Evolutionary conservation across 2,888 invertebrate species (phyloP), one percentile per base, ranked within the genome.

Genomic region (Rotaria macrura): DNA sequence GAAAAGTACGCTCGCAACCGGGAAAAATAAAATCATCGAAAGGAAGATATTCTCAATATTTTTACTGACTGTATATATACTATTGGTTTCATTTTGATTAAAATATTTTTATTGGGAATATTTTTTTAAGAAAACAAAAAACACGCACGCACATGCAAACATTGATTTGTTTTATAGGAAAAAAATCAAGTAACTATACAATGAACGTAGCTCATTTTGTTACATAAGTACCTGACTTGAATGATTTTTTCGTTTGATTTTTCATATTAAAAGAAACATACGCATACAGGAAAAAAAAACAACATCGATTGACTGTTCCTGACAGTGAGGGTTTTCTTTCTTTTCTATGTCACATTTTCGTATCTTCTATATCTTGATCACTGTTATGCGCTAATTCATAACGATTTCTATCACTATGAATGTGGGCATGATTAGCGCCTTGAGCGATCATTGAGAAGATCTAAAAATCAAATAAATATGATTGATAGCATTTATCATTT

Each of bases 311-410:
- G 65, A 65, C 29, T 65, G 65, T 34, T 65, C 65, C 34, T 4
- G 17, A 65, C 34, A 65, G 29, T 65, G 9, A 65, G 34, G 17
- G n/a, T 55, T 25, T 4, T 1, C 6, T 29, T 29, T 17, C 5
- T 29, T 17, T 10, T 65, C 14, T 65, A 5, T 65, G 40, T 74
- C 14, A 74, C 43, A 74, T 74, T 74, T 74, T 74, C 23, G 74
- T 74, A 40, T 74, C 74, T 74, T 74, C 74, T 25, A 74, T 74
- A 74, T 74, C 74, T 23, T 74, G 40, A 40, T 43, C 74, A n/a
- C 65, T 65, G 23, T 40, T 74, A 2, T 74, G 74, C 4, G 74
- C 17, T 25, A 74, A 38, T 74, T 74, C 74, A n/a, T 74, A 74
- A 40, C 40, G 74, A 38, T 9, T 43, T 74, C 43, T 20, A 40